Conservation (phyloP, 2,888 invertebrate genomes). For the Spilarctia lutea region DNA sequence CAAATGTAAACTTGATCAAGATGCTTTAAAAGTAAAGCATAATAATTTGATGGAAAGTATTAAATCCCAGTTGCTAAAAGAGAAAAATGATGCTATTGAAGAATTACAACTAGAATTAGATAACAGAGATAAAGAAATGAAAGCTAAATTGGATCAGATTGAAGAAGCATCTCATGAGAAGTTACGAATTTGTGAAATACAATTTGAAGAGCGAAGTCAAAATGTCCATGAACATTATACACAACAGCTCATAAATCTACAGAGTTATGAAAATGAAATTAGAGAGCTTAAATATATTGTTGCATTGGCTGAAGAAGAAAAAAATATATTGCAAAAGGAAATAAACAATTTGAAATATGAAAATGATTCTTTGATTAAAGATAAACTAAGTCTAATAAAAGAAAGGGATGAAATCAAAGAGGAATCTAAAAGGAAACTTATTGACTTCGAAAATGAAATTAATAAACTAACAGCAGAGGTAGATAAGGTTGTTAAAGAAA, state of each 20-base stretch:
- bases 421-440: conserved; percentile 69
- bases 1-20: conserved; percentile 75
- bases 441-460: conserved; percentile 78
- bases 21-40: conserved; percentile 72
- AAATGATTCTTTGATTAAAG: conserved; percentile 63
- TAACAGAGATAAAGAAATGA: conserved; percentile 76
- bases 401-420: conserved; percentile 73
- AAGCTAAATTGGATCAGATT: conserved; percentile 80
- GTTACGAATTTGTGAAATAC: conserved; percentile 79
- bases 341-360: conserved; percentile 66
- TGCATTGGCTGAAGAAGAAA: conserved; percentile 68
- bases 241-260: conserved; percentile 71
- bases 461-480: conserved; percentile 78
- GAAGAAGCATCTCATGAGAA: conserved; percentile 80
- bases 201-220: conserved; percentile 78
- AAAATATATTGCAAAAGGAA: conserved; percentile 66
- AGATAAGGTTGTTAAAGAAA: conserved; percentile 80
- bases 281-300: conserved; percentile 71
- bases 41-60: conserved; percentile 69
- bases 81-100: conserved; percentile 72
- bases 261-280: conserved; percentile 70
- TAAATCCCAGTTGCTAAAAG: conserved; percentile 69
- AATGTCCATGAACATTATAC: conserved; percentile 74
- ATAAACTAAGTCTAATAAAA: conserved; percentile 62
- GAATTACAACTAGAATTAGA: conserved; percentile 70